A percentile compares a stretch with the other conserved stretches of the same genome.
Conservation (phyloP, 2,888 invertebrate genomes). For the Cantharis lateralis region DNA sequence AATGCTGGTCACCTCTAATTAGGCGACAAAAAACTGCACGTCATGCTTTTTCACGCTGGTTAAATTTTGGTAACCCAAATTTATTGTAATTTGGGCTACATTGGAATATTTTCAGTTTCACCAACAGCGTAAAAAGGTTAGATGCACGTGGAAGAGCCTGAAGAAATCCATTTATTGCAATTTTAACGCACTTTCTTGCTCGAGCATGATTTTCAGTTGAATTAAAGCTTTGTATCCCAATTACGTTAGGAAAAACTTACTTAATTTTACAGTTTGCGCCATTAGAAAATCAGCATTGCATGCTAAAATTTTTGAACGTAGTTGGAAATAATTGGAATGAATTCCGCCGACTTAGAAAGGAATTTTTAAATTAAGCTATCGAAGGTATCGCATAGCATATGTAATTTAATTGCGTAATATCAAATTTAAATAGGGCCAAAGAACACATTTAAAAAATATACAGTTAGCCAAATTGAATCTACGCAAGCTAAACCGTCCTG, state of each 20-base stretch:
- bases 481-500: background rate
- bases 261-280: background rate
- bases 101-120: too few relatives aligned
- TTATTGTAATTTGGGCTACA: too few relatives aligned
- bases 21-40: too few relatives aligned
- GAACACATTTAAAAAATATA: background rate
- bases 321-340: background rate
- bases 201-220: background rate
- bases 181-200: background rate
- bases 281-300: background rate
- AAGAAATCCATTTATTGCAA: too few relatives aligned
- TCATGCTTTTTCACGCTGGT: too few relatives aligned
- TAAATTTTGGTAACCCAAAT: too few relatives aligned
- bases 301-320: background rate
- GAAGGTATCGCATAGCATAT: background rate
- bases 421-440: background rate
- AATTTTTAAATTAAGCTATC: background rate
- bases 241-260: background rate
- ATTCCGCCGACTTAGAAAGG: background rate
- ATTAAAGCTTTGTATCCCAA: background rate
- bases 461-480: background rate
- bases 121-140: too few relatives aligned
- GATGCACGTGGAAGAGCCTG: too few relatives aligned
- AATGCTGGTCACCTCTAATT: too few relatives aligned
- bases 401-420: background rate